Conservation (phyloP, 2,797 vertebrate genomes). For the Myotis planiceps region DNA sequence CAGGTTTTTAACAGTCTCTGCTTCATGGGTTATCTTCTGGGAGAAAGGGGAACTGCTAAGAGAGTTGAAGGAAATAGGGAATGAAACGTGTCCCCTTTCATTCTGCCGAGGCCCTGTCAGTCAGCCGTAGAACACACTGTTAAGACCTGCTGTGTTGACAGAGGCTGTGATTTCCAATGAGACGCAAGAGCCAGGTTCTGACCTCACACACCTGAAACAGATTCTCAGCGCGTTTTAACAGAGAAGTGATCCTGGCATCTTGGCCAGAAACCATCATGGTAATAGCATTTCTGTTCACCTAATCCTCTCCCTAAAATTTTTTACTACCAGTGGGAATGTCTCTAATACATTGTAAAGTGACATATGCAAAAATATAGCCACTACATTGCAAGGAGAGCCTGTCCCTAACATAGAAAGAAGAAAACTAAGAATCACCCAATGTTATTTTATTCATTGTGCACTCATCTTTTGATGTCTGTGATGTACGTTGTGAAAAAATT, state of each 20-base stretch:
- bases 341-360: background rate
- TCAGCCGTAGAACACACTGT: background rate
- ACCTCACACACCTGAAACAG: background rate
- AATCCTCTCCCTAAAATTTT: background rate
- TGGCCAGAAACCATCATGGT: background rate
- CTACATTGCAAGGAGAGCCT: background rate
- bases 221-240: constrained; percentile 5
- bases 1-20: background rate
- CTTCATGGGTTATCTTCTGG: background rate
- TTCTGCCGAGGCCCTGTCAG: background rate
- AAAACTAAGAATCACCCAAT: background rate
- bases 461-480: background rate
- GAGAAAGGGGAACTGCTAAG: background rate
- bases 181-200: background rate
- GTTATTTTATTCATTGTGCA: background rate
- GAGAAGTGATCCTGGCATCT: background rate
- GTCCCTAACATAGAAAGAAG: background rate
- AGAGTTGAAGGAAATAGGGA: background rate
- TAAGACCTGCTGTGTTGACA: background rate
- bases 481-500: background rate
- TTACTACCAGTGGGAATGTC: background rate
- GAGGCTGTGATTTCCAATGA: background rate
- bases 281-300: constrained; percentile 4
- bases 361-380: background rate
- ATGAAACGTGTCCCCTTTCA: background rate